Evolutionary conservation across 2,113 vertebrate species (phyloP).

Genomic region (Odontophorus gujanensis): DNA sequence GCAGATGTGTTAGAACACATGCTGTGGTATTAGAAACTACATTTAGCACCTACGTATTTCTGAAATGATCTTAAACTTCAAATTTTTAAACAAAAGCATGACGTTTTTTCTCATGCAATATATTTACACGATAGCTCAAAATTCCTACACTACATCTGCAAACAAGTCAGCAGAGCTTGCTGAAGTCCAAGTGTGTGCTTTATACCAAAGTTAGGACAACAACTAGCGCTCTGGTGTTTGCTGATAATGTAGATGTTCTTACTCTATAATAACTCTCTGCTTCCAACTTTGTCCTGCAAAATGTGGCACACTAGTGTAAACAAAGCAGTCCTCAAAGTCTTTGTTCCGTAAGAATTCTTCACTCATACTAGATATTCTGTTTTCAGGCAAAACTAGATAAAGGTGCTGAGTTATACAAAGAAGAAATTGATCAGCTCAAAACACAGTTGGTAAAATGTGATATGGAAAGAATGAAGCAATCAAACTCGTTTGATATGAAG

Average conservation of each 20-base stretch:
- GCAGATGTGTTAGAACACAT: neutral
- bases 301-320: neutral
- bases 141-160: neutral
- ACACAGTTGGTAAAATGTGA: constrained; percentile 82
- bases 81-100: neutral
- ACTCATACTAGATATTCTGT: neutral
- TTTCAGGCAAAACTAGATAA: constrained; percentile 74
- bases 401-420: constrained; percentile 75
- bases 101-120: neutral
- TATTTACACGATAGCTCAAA: neutral
- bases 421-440: constrained; percentile 83
- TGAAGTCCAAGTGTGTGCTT: neutral
- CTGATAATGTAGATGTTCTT: neutral
- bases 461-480: constrained; percentile 80
- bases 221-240: neutral
- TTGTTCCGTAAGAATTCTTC: neutral
- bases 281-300: neutral
- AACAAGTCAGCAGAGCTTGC: neutral
- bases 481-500: constrained; percentile 80
- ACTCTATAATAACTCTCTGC: neutral
- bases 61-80: neutral
- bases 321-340: neutral
- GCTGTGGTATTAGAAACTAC: neutral
- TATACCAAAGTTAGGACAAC: neutral
- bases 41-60: neutral